These are phyloP conservation scores for Ceratitis capitata DNA, from an alignment of 1,140 invertebrate genomes.

Conservation along the genomic window DNA sequence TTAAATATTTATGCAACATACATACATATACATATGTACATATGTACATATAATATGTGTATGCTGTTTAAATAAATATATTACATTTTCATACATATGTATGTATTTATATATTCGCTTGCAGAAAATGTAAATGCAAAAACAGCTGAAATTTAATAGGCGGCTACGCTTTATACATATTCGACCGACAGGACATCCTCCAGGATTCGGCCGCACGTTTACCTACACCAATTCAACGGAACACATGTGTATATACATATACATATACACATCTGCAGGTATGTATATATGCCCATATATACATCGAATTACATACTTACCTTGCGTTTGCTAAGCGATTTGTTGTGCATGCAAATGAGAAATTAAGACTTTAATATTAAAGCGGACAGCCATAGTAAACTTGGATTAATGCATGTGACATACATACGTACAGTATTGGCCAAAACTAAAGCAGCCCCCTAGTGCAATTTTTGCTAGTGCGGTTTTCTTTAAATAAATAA, in stretches of 20 bases:
- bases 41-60: background rate
- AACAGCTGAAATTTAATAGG: conserved; percentile 26
- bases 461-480: no score
- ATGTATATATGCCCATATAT: background rate
- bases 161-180: background rate
- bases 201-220: background rate
- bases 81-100: background rate
- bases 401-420: no score
- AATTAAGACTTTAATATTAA: conserved; percentile 30
- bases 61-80: background rate
- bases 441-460: no score
- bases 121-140: background rate
- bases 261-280: background rate
- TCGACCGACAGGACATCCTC: conserved; percentile 10
- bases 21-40: background rate
- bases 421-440: no score
- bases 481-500: no score
- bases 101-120: background rate
- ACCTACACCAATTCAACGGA: background rate
- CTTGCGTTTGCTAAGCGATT: background rate
- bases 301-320: background rate
- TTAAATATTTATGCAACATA: background rate
- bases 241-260: background rate
- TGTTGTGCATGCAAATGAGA: conserved; percentile 17
- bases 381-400: background rate